Conservation (phyloP, 2,888 invertebrate species). For the Petrolisthes manimaculis region DNA sequence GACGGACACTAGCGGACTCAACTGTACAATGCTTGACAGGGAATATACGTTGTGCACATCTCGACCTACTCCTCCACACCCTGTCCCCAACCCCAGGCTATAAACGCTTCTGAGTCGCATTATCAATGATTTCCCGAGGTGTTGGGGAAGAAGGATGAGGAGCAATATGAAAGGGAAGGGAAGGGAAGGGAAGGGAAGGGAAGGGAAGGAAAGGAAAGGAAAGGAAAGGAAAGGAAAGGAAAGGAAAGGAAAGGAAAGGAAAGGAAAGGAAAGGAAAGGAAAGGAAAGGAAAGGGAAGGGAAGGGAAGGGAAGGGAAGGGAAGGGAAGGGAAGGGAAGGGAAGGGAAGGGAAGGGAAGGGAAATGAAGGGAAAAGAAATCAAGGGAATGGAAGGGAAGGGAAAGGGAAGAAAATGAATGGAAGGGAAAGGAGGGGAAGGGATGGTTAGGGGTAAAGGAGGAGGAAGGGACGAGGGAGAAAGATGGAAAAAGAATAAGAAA, state of each 20-base stretch:
- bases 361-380: no score
- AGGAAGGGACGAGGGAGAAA: no score
- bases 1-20: no score
- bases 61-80: background rate
- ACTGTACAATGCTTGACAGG: no score
- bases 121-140: background rate
- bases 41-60: no score
- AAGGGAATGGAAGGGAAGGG: background rate
- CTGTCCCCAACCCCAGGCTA: background rate
- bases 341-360: background rate
- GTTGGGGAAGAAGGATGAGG: background rate
- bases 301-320: background rate
- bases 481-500: no score
- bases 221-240: background rate
- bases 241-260: background rate
- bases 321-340: background rate
- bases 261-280: background rate
- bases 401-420: background rate
- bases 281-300: background rate
- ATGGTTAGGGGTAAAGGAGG: no score
- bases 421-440: no score
- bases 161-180: background rate
- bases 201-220: background rate
- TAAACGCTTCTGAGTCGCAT: constrained; percentile 5
- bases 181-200: background rate